Conservation (phyloP, 2,113 vertebrate genomes). For the Eubucco bourcierii region DNA sequence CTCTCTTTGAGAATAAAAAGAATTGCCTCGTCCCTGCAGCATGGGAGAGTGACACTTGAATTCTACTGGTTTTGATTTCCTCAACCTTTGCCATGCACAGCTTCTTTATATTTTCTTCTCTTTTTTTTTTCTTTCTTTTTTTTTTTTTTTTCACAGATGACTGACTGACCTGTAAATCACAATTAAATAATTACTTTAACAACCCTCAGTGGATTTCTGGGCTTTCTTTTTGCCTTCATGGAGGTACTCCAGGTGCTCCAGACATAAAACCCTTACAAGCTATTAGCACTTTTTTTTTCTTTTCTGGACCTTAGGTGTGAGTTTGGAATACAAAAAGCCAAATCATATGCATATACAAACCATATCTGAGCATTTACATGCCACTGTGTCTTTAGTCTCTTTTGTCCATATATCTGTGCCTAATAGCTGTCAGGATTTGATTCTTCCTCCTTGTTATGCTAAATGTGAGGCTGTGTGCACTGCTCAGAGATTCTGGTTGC, state of each 20-base stretch:
- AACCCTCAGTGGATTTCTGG: slow-evolving; percentile 66
- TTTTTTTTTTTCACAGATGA: slow-evolving; percentile 60
- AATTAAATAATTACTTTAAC: slow-evolving; percentile 83
- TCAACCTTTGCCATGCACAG: not conserved
- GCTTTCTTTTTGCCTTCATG: slow-evolving; percentile 29
- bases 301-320: not conserved
- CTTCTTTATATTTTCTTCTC: not conserved
- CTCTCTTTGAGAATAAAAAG: slow-evolving; percentile 27
- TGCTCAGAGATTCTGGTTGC: not conserved
- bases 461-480: not conserved
- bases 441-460: not conserved
- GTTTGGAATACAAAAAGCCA: not conserved
- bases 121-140: not conserved
- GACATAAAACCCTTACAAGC: not conserved
- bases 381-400: not conserved
- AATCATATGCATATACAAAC: fast-evolving
- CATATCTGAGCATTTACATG: not conserved
- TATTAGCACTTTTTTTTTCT: not conserved
- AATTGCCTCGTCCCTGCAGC: slow-evolving; percentile 43
- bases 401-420: fast-evolving
- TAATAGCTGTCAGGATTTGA: not conserved
- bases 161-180: slow-evolving; percentile 69
- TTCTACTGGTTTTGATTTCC: slow-evolving; percentile 61
- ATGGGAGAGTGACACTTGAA: slow-evolving; percentile 71
- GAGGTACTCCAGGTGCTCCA: not conserved